Evolutionary conservation across 1,140 invertebrate species (phyloP).

Genomic region (Hyphantria cunea): DNA sequence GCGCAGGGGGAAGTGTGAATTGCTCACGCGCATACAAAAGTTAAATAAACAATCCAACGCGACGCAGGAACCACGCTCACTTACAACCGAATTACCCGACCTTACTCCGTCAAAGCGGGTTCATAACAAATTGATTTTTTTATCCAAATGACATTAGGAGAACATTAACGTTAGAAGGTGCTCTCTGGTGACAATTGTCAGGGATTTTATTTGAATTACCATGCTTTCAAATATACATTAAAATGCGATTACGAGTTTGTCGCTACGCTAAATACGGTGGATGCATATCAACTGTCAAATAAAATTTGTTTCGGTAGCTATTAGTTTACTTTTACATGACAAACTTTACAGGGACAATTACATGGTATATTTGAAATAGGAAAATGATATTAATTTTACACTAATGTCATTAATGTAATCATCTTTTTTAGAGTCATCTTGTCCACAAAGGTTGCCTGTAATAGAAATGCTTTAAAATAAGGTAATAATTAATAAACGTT

Average conservation of each 20-base stretch:
- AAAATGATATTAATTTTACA: too few relatives aligned
- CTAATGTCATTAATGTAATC: too few relatives aligned
- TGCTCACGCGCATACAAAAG: conserved; percentile 42
- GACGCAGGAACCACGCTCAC: conserved; percentile 61
- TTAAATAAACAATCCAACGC: conserved; percentile 31
- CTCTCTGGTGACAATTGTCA: conserved; percentile 23
- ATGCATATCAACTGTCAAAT: conserved; percentile 18
- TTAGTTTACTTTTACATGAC: neutral
- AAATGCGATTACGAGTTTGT: conserved; percentile 31
- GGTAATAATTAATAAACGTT: too few relatives aligned
- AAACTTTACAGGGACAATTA: too few relatives aligned
- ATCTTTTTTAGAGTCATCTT: too few relatives aligned
- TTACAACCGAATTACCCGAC: conserved; percentile 52
- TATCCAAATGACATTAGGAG: conserved; percentile 39
- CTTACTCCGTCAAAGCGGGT: conserved; percentile 37
- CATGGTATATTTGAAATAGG: too few relatives aligned
- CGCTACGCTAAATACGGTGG: conserved; percentile 6
- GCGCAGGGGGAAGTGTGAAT: conserved; percentile 50
- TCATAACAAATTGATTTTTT: conserved; percentile 69
- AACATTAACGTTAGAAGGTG: conserved; percentile 14
- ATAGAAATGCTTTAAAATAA: too few relatives aligned
- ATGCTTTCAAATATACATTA: conserved; percentile 30
- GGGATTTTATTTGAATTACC: conserved; percentile 30
- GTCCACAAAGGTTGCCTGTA: too few relatives aligned
- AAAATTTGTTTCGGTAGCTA: conserved; percentile 12